Evolutionary conservation across 2,888 invertebrate species (phyloP), one percentile per base, ranked within the genome.

Genomic region (Apodemia zela): DNA sequence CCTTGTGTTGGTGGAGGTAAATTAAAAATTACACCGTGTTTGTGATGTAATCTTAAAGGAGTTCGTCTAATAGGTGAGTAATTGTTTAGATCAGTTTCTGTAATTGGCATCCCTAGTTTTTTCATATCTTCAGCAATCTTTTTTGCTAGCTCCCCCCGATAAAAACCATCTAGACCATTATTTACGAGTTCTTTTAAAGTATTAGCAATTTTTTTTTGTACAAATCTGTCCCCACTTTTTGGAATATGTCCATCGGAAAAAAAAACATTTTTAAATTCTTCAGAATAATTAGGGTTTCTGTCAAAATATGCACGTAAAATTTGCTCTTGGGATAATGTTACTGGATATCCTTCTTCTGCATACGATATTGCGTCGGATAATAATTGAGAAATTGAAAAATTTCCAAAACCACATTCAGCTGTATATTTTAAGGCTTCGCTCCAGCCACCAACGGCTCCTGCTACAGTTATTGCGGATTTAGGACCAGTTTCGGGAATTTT

Each of bases 1-100:
- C 90, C 90, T 74, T 89, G 89, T n/a, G 90, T 84, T n/a, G 90
- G 90, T 45, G 90, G 88, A 38, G 89, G 89, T 66, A 80, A 69
- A 68, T 90, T 89, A 60, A 77, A 85, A 63, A 90, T 58, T 62
- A 85, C 84, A 0, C 87, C 89, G 57, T 78, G 72, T 49, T 75
- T 80, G 64, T 87, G 89, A 38, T 73, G 62, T 65, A 88, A 72
- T 67, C 77, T 73, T 69, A 90, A 70, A 47, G 89, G 87, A 64
- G 67, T 71, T 71, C 82, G 85, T 66, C 86, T 80, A 61, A 82
- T 72, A 29, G 89, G 71, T 38, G 73, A 68, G 72, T 84, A 88
- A 69, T 78, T 84, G 65, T 72, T 76, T 63, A 90, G 75, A 78
- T 90, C 90, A 67, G 77, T 70, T 72, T 78, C 75, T 51, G 82